Conservation (phyloP, 2,113 vertebrate species). For the Seriola dumerili region DNA sequence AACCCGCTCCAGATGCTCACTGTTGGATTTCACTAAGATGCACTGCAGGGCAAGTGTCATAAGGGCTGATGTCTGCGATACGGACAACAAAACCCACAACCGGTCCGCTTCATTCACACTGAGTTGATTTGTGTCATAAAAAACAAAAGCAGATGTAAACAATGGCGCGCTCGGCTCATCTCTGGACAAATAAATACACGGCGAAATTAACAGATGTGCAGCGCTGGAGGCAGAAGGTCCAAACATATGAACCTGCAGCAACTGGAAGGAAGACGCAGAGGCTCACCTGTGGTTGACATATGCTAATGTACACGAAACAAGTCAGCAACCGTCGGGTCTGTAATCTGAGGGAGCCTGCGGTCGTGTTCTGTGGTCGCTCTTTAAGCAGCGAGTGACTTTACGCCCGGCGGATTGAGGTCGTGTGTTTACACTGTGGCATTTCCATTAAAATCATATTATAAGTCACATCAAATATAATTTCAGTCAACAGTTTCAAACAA, state of each 20-base stretch:
- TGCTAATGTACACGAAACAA: not conserved
- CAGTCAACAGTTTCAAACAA: not conserved
- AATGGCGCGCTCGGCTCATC: constrained; percentile 26
- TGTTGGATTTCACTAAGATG: constrained; percentile 74
- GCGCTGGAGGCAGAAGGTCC: constrained; percentile 27
- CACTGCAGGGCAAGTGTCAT: constrained; percentile 68
- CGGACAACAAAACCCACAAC: constrained; percentile 38
- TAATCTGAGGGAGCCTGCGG: not conserved
- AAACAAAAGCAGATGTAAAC: constrained; percentile 64
- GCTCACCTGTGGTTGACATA: constrained; percentile 27
- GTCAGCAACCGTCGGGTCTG: not conserved
- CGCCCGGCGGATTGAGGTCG: not conserved
- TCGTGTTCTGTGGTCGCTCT: not conserved
- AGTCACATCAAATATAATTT: not conserved
- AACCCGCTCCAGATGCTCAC: constrained; percentile 79
- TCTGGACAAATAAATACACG: constrained; percentile 41
- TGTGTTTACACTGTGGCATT: not conserved
- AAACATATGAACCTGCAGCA: not conserved
- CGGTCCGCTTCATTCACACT: constrained; percentile 10
- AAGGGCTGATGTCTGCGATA: constrained; percentile 38
- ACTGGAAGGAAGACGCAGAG: not conserved
- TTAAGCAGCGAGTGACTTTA: not conserved
- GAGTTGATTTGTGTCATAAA: constrained; percentile 28
- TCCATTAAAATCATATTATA: not conserved
- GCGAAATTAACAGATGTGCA: constrained; percentile 37